Percentiles rank a stretch among this genome's conserved stretches.
These are phyloP conservation scores for Tinamus guttatus DNA, from an alignment of 2,113 vertebrate species.

Conservation along the genomic window DNA sequence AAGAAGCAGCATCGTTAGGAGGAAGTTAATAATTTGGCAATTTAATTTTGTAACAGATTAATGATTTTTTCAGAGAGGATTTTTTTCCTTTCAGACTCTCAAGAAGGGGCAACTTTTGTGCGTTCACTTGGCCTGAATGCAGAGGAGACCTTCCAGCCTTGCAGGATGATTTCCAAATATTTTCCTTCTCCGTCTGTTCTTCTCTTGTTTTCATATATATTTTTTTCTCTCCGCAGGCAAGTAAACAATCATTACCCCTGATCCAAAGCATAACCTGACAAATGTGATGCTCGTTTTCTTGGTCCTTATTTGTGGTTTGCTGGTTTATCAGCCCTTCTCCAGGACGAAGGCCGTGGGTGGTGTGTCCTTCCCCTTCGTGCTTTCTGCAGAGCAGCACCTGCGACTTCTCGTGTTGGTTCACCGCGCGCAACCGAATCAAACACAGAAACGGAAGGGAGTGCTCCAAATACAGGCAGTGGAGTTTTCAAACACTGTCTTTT, in stretches of 20 bases:
- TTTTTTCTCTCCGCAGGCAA: neutral
- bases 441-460: neutral
- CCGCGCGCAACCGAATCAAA: rapidly evolving
- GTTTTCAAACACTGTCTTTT: constrained; percentile 9
- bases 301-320: neutral
- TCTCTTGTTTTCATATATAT: neutral
- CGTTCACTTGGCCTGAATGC: neutral
- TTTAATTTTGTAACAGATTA: constrained; percentile 38
- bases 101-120: neutral
- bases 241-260: neutral
- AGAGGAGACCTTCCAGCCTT: neutral
- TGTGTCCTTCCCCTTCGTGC: neutral
- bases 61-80: neutral
- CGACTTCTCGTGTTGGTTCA: neutral
- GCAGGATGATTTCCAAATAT: neutral
- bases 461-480: neutral
- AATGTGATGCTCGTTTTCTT: neutral
- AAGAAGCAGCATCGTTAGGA: constrained; percentile 39
- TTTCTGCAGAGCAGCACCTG: neutral
- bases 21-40: constrained; percentile 33
- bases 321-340: neutral
- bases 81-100: neutral
- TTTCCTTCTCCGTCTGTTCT: neutral
- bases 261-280: neutral
- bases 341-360: neutral